Evolutionary conservation across 2,888 invertebrate genomes (phyloP), one percentile per base, ranked within the genome.

Genomic region (Trissolcus brochymenae): DNA sequence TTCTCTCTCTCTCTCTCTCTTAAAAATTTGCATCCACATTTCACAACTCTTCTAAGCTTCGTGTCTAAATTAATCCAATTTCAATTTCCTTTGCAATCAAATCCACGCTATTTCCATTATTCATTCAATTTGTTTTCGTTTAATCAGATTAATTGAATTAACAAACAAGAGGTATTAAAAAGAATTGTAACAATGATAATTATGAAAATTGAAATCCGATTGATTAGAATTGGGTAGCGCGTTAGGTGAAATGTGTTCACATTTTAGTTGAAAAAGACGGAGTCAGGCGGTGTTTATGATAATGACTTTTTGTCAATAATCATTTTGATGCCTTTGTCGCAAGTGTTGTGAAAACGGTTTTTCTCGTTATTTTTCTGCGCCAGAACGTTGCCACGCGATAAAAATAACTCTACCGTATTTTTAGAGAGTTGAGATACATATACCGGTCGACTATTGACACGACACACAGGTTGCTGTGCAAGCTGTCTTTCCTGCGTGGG

Each of bases 351-450:
- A 72, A 76, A 72, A 67, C 62, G 57, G 59, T 50, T 77, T 76
- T 76, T 70, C 76, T 80, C 66, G 53, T 79, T 79, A 73, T 79
- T 80, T 81, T 81, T 77, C 80, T 78, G 80, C 78, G 79, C 77
- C 72, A 76, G 77, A 82, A 82, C 81, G 79, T 79, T 80, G 76
- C 70, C 72, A 57, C 79, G 40, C 56, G 79, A 79, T 86, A 86
- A 84, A 87, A 87, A 87, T 87, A 87, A 85, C 82, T 49, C 60
- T 55, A 74, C 77, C 78, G 80, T 87, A 87, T 87, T 87, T 87
- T 86, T 87, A 86, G 87, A 84, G 83, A 80, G 73, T 70, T 71
- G 76, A 78, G 79, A 81, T 77, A 80, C 79, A 80, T 78, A 70
- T 64, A 76, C 70, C 70, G 70, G 66, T 64, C 50, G 76, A 70